phyloP scores from a whole-genome alignment of 2,888 invertebrate genomes.

The Dynastes hyllus region DNA sequence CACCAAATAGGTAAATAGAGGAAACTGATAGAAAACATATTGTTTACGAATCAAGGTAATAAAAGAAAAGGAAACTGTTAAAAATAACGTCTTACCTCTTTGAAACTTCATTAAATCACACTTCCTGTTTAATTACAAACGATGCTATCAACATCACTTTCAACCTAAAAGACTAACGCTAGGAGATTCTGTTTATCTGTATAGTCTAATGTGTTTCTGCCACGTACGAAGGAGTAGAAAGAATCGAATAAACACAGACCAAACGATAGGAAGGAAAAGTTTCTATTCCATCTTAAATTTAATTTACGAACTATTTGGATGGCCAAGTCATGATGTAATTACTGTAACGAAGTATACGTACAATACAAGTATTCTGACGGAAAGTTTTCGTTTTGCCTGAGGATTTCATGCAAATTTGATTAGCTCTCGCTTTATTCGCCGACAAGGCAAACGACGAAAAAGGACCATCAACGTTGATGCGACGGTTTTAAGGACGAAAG shows the following conservation, averaged over 20 bases:
- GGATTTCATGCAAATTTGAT: slow-evolving; percentile 23
- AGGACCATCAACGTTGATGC: slow-evolving; percentile 4
- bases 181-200: background rate
- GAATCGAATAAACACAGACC: background rate
- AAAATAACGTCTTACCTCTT: slow-evolving; percentile 1
- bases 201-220: background rate
- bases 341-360: slow-evolving; percentile 28
- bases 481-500: background rate
- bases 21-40: too few species aligned
- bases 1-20: too few species aligned
- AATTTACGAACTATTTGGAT: slow-evolving; percentile 42
- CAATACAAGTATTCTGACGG: slow-evolving; percentile 21
- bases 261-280: background rate
- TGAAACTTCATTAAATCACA: slow-evolving; percentile 4
- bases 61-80: background rate
- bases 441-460: background rate
- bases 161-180: background rate
- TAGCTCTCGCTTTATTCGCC: slow-evolving; percentile 30
- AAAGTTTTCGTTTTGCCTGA: background rate
- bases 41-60: background rate
- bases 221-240: background rate
- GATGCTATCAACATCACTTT: background rate
- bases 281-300: slow-evolving; percentile 12
- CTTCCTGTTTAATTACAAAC: slow-evolving; percentile 5
- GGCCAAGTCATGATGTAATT: slow-evolving; percentile 40